Evolutionary conservation across 2,113 vertebrate species (phyloP), one percentile per base, ranked within the genome.

Genomic region (Trichomycterus rosablanca): DNA sequence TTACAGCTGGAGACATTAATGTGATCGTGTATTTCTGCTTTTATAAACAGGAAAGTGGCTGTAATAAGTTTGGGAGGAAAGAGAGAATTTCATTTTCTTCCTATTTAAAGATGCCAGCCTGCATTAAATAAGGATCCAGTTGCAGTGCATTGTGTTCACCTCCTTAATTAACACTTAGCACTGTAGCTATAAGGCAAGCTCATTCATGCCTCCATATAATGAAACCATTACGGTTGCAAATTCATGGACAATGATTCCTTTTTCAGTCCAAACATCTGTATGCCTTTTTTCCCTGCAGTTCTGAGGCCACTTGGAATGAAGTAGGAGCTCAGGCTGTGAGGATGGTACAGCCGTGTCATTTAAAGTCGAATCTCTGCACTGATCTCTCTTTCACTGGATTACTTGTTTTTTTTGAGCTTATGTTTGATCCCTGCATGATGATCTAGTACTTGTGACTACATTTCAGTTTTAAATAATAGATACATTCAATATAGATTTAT

Each of bases 101-200:
- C 66, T 71, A 80, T 76, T 74, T 71, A 63, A 57, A 73, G 61
- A 68, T 76, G 63, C 63, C 67, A 73, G 71, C 69, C 71, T 51
- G 67, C 60, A 66, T 68, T 73, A 66, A 68, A 73, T 71, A 73
- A 73, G 61, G 71, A 76, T 71, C 55, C 64, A 50, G 67, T 73
- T 68, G 67, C 50, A 68, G 46, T 22, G 45, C 46, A 70, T 66
- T 72, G 64, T 73, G 65, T 67, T 70, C 70, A 26, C 59, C 67
- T 44, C 35, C 51, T 67, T 73, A 70, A 76, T 73, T 81, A 84
- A 81, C 82, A 81, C 80, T 76, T 63, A 78, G 71, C 62, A 76
- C 76, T 77, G 74, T 79, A 75, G 75, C 70, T 73, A 69, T 62
- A 71, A 77, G 76, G 77, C 70, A 68, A 58, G 66, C 57, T 72